Evolutionary conservation across 2,888 invertebrate genomes (phyloP).

Genomic region (Melinopterus prodromus): DNA sequence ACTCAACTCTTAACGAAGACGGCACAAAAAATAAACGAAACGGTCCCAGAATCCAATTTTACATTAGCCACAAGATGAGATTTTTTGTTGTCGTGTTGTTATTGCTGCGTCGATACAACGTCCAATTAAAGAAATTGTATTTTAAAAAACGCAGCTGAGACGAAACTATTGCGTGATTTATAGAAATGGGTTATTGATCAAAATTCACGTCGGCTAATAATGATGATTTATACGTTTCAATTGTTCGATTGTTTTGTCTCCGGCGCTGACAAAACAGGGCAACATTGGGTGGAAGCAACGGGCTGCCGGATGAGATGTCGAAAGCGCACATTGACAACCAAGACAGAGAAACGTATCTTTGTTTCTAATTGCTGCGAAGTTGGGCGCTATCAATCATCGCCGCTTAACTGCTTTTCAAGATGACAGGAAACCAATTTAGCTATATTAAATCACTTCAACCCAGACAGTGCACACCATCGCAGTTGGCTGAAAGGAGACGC

Average conservation of each 20-base stretch:
- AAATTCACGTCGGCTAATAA: constrained; percentile 15
- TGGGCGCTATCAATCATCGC: constrained; percentile 23
- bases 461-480: constrained; percentile 8
- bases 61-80: constrained; percentile 11
- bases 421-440: constrained; percentile 27
- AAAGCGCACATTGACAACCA: constrained; percentile 15
- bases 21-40: constrained; percentile 7
- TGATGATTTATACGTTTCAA: constrained; percentile 20
- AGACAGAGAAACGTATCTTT: constrained; percentile 17
- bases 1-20: constrained; percentile 31
- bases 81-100: not conserved
- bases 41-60: constrained; percentile 19
- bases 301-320: not conserved
- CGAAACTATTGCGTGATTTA: no score
- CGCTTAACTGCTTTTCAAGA: constrained; percentile 24
- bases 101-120: no score
- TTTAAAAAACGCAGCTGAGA: no score
- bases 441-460: constrained; percentile 25
- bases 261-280: constrained; percentile 19
- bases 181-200: not conserved
- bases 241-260: constrained; percentile 18
- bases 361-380: constrained; percentile 25
- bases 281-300: not conserved
- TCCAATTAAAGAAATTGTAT: no score
- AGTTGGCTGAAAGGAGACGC: not conserved